Base-by-base conservation (phyloP, 1,140 invertebrate species). In the Pemphigus obesinymphae region DNA sequence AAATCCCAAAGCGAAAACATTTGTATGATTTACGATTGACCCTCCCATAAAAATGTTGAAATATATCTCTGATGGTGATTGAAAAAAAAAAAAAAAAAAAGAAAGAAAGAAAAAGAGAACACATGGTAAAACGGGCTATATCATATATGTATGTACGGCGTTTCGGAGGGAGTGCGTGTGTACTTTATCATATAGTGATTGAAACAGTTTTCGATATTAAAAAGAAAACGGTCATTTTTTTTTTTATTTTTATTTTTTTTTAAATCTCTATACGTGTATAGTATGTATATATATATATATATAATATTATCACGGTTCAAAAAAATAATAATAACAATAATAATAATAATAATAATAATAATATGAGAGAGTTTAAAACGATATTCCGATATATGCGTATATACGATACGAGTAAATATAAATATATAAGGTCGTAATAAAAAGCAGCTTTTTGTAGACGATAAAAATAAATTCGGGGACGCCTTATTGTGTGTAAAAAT, bases 401-500 rank as follows among this genome's bases (percentile, higher is more conserved):
- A n/a, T n/a, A n/a, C n/a, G n/a, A 40, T 63, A 61, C 55, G 53
- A 80, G 76, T 80, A 80, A 58, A 80, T 63, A 80, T 80, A 80
- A 61, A 63, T 53, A 80, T 63, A 80, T 61, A 43, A 80, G 76
- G 37, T 63, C 76, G 37, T 61, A 80, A 80, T 80, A 80, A 80
- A 80, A 80, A 80, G 31, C 76, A 80, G 76, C 76, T 80, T 80
- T 80, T 80, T 61, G 76, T 80, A 80, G 73, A 58, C 73, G 53
- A 80, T 80, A 80, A 61, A 50, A 80, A 80, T 80, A 80, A 80
- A 80, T 80, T 80, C 53, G 53, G 53, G 37, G 76, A 61, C 76
- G 76, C 76, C 76, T 80, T 80, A 80, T 80, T 63, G 76, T 80
- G 76, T 80, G 76, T 80, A 80, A 80, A 80, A 80, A 80, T 80